Base-by-base conservation (phyloP, 1,140 invertebrate genomes). In the Trichonephila clavata region DNA sequence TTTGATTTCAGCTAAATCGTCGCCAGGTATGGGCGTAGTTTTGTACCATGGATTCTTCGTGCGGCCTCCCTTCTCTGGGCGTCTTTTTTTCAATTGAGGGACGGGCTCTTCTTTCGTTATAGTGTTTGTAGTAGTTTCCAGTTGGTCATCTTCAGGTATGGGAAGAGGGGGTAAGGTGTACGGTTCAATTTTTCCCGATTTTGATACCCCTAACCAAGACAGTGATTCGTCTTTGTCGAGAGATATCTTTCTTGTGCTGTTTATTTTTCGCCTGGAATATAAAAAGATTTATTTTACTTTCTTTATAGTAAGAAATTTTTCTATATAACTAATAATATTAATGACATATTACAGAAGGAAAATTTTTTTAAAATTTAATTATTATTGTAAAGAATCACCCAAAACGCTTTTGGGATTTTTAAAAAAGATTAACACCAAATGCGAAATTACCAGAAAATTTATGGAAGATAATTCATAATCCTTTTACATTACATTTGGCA, bases 101-200 rank as follows among this genome's bases (percentile, higher is more conserved):
- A n/a, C 14, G 0, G 71, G 10, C 50, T 91, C 71, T 32, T 83
- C 77, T 5, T 83, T 43, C 0, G 8, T 32, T 18, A 27, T 32
- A 14, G 27, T 18, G 1, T 71, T 18, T 16, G 65, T 61, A 39
- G 68, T 81, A 0, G 80, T 83, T 50, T 83, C 60, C 8, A 18
- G 27, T 0, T 1, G 27, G 2, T 93, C 92, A 10, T 60, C 65
- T 68, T 92, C 83, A 0, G 50, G 63, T 2, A 86, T 39, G 8
- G 92, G 92, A 24, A 93, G 63, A 24, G 92, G 92, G 10, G 92
- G 92, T 16, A 93, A 21, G 13, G 92, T 93, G 59, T 93, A 93
- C 16, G 92, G 92, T n/a, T 93, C 86, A 8, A 93, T 65, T 63
- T 88, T 81, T 10, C 50, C 86, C 4, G 84, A 27, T 27, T 93